Conservation (phyloP, 2,113 vertebrate genomes). For the Aegithalos caudatus region DNA sequence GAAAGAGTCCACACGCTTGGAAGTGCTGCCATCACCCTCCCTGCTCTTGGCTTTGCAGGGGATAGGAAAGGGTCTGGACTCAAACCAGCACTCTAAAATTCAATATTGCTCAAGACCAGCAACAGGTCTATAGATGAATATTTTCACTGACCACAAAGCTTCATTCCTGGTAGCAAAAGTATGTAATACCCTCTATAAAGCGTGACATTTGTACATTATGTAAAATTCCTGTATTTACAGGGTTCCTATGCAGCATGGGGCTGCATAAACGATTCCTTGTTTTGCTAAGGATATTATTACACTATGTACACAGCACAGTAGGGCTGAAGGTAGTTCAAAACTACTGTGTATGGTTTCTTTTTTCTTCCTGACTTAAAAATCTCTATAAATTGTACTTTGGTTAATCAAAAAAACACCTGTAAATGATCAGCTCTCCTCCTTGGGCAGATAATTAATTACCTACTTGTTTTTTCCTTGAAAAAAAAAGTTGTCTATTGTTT, state of each 20-base stretch:
- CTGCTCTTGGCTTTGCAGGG: neutral
- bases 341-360: neutral
- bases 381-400: neutral
- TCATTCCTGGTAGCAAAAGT: neutral
- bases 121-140: neutral
- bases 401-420: neutral
- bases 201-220: neutral
- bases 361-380: neutral
- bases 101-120: neutral
- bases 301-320: neutral
- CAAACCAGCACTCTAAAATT: neutral
- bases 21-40: neutral
- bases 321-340: neutral
- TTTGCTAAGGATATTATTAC: conserved; percentile 55
- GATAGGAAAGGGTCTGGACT: neutral
- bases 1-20: neutral
- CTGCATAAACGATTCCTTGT: conserved; percentile 9
- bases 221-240: conserved; percentile 40
- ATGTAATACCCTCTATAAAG: neutral
- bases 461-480: neutral
- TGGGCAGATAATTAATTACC: neutral
- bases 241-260: conserved; percentile 6
- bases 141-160: conserved; percentile 19
- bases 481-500: conserved; percentile 12
- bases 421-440: neutral